Evolutionary conservation across 2,888 invertebrate genomes (phyloP).

Genomic region (Pseudoips prasinana): DNA sequence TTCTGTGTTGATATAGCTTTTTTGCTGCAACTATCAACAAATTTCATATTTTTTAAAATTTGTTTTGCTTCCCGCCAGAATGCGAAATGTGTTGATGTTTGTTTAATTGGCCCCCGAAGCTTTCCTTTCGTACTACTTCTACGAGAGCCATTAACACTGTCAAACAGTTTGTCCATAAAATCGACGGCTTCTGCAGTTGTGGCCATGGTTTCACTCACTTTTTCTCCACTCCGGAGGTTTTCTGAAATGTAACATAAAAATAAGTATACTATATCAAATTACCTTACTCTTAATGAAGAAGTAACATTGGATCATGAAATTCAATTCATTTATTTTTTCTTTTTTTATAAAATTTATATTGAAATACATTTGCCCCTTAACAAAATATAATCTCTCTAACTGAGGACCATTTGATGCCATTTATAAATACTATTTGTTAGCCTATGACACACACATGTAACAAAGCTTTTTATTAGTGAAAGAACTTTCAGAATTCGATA

Average conservation of each 20-base stretch:
- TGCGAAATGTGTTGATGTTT: conserved; percentile 1
- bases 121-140: conserved; percentile 1
- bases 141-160: conserved; percentile 1
- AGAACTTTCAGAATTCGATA: too few relatives aligned
- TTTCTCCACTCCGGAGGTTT: too few relatives aligned
- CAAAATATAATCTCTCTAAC: too few relatives aligned
- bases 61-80: conserved; percentile 18
- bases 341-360: not conserved
- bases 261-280: too few relatives aligned
- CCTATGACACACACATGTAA: too few relatives aligned
- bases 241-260: too few relatives aligned
- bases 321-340: not conserved
- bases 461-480: too few relatives aligned
- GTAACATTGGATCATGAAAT: too few relatives aligned
- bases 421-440: too few relatives aligned
- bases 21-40: conserved; percentile 6
- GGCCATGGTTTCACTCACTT: conserved; percentile 1
- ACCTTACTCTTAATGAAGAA: too few relatives aligned
- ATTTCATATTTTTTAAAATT: conserved; percentile 14
- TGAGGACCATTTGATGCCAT: too few relatives aligned
- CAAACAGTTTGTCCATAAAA: conserved; percentile 3
- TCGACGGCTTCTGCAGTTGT: not conserved
- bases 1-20: not conserved
- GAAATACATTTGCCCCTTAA: too few relatives aligned
- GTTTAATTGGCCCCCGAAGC: conserved; percentile 4